Base-by-base conservation (phyloP, 2,888 invertebrate species). In the Odontomyia ornata region DNA sequence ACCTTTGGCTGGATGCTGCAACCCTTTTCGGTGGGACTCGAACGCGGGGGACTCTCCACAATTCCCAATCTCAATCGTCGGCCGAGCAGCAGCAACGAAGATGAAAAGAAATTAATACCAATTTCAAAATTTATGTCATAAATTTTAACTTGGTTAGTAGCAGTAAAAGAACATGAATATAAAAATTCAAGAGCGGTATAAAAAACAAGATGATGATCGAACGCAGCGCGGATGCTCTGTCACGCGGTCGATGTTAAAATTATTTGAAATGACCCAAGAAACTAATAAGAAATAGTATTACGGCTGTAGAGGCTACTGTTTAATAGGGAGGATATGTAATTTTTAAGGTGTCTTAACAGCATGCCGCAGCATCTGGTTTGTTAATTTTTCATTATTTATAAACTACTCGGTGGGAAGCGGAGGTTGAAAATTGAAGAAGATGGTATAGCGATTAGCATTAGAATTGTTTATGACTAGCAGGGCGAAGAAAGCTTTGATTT, bases 41-140 rank as follows among this genome's bases (percentile, higher is more conserved):
- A 27, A 28, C n/a, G 5, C 18, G n/a, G 18, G 36, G 25, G 21
- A 36, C 21, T n/a, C n/a, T n/a, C n/a, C 65, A 30, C 65, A 36
- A 65, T 25, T 28, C 62, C 25, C 62, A n/a, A 25, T 62, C 9
- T 21, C 36, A 27, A 30, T 18, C 5, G 43, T 30, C 13, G 43
- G 30, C 4, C 25, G 25, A 65, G 65, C n/a, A 65, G n/a, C 46
- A 69, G 23, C 28, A 56, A 25, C 62, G 18, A 15, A 75, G 75
- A 64, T 75, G 75, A 75, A 62, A 64, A 47, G 52, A 75, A 78
- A 78, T 78, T 78, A 78, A 77, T 75, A 77, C 65, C 75, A 78
- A 77, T 77, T 78, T 78, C 77, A 77, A 78, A 78, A 69, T 77
- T 78, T 78, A 73, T 77, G 71, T 72, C 78, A 78, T 78, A 78